A percentile compares a stretch with the other conserved stretches of the same genome.
Conservation (phyloP, 2,113 vertebrate genomes). For the Platysteira castanea region DNA sequence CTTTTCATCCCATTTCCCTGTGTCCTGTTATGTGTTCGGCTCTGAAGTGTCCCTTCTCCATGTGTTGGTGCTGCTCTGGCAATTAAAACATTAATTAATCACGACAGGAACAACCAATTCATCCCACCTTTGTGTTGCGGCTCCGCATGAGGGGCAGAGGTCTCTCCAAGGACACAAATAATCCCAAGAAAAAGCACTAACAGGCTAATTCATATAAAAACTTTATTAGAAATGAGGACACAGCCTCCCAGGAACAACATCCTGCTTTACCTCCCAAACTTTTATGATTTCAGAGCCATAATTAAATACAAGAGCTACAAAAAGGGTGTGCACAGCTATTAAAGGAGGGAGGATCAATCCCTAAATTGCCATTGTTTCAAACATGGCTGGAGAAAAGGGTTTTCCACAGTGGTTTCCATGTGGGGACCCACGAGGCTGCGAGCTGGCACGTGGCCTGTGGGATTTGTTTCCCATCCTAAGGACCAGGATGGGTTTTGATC, state of each 20-base stretch:
- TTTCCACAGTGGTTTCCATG: background rate
- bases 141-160: background rate
- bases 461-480: background rate
- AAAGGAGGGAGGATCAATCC: background rate
- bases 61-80: background rate
- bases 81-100: background rate
- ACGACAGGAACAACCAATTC: background rate
- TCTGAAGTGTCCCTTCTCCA: background rate
- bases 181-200: background rate
- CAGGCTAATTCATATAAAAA: background rate
- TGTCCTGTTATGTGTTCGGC: rapidly evolving
- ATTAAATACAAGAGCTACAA: background rate
- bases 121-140: too few species aligned
- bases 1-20: background rate
- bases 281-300: background rate
- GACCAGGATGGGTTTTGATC: background rate
- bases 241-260: background rate
- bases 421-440: rapidly evolving
- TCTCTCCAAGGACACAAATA: background rate
- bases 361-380: background rate
- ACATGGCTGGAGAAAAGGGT: background rate
- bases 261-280: background rate
- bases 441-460: rapidly evolving
- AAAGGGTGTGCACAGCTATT: background rate
- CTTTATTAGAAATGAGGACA: conserved; percentile 12